These are phyloP conservation scores for Brachyptera putata DNA, from an alignment of 2,888 invertebrate genomes.

Conservation along the genomic window DNA sequence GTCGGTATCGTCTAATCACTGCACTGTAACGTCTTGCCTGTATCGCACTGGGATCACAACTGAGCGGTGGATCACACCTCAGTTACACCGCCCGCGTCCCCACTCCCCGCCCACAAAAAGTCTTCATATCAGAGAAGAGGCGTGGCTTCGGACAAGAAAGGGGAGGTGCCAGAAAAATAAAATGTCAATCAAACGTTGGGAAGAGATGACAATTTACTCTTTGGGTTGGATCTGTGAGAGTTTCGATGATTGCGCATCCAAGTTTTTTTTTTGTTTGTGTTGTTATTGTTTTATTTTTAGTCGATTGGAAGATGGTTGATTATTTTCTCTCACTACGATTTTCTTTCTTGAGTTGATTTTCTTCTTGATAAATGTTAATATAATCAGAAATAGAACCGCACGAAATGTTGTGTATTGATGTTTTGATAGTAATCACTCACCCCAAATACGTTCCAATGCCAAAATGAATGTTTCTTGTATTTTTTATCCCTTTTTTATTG, in stretches of 20 bases:
- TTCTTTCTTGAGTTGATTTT: too few relatives aligned
- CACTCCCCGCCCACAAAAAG: slow-evolving; percentile 10
- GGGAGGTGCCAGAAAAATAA: slow-evolving; percentile 11
- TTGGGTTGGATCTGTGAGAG: background rate
- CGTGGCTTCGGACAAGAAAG: slow-evolving; percentile 9
- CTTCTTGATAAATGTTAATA: too few relatives aligned
- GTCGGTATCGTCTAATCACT: background rate
- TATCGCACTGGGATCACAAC: background rate
- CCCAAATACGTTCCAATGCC: background rate
- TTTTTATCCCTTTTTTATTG: background rate
- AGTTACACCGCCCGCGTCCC: background rate
- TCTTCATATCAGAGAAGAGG: slow-evolving; percentile 9
- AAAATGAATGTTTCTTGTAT: background rate
- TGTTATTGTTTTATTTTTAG: too few relatives aligned
- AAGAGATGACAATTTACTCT: slow-evolving; percentile 7
- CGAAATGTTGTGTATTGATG: background rate
- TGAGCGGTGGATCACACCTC: slow-evolving; percentile 4
- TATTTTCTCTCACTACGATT: too few relatives aligned
- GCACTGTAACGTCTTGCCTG: background rate
- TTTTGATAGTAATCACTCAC: background rate
- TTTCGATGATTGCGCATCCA: background rate
- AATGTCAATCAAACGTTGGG: slow-evolving; percentile 18
- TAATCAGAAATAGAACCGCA: background rate
- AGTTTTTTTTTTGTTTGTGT: background rate
- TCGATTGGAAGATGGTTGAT: too few relatives aligned